Conservation (phyloP, 1,140 invertebrate genomes). For the Colletes latitarsis region DNA sequence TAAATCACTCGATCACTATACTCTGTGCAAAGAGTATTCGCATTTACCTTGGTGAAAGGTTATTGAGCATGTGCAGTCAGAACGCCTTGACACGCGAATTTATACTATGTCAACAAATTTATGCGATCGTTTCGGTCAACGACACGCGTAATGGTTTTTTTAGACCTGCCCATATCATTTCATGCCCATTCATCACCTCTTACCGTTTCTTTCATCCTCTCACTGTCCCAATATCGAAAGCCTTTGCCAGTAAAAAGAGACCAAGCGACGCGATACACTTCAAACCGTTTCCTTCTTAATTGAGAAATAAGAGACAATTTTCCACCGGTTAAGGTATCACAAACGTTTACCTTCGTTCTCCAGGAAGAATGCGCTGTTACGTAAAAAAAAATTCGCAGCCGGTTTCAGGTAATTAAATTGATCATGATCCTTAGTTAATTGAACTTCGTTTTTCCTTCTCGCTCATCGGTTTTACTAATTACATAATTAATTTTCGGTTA, state of each 20-base stretch:
- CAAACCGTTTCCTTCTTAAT: slow-evolving; percentile 50
- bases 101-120: slow-evolving; percentile 27
- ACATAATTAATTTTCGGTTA: neutral
- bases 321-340: slow-evolving; percentile 41
- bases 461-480: slow-evolving; percentile 2
- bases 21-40: neutral
- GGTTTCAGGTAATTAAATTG: slow-evolving; percentile 37
- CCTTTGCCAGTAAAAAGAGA: slow-evolving; percentile 45
- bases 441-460: neutral
- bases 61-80: neutral
- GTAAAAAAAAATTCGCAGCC: slow-evolving; percentile 36
- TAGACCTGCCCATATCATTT: slow-evolving; percentile 21
- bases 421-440: neutral
- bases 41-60: slow-evolving; percentile 22
- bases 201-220: slow-evolving; percentile 40
- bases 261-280: slow-evolving; percentile 32
- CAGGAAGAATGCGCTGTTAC: slow-evolving; percentile 46
- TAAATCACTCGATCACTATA: neutral
- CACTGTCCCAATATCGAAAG: slow-evolving; percentile 34
- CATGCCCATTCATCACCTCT: slow-evolving; percentile 39
- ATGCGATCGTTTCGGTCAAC: slow-evolving; percentile 32
- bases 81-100: slow-evolving; percentile 24
- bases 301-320: slow-evolving; percentile 64
- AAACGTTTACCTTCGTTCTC: slow-evolving; percentile 42
- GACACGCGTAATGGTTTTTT: neutral